Evolutionary conservation across 2,888 invertebrate genomes (phyloP), one percentile per base, ranked within the genome.

Genomic region (Agrenia bidenticulata): DNA sequence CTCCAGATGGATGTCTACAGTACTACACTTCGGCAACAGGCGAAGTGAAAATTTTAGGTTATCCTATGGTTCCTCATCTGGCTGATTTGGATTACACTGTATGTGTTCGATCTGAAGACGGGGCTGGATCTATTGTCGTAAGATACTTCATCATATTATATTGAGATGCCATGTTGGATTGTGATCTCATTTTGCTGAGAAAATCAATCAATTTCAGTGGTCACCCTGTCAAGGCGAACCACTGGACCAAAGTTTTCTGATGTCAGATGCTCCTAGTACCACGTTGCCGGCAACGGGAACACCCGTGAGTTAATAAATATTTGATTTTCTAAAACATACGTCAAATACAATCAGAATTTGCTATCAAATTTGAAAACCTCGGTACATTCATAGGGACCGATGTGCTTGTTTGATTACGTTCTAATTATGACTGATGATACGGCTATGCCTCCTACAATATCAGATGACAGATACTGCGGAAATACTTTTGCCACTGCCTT

Each of bases 1-100:
- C 75, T 53, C 75, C 75, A 2, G 70, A 73, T 49, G 75, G 75
- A 37, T 75, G 75, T 61, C 63, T 73, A 1, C 75, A 75, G 50
- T 75, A 73, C 37, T 69, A 54, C 24, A 70, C 61, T 0, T 13
- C 61, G n/a, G 69, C 75, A 4, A 72, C 75, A 2, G 70, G 67
- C 11, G 60, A 65, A 42, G 65, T 70, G 2, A 60, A 54, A 58
- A 70, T 70, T 61, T n/a, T 70, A 0, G 66, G 67, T 1, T 73
- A 72, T 59, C 72, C 73, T 0, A 69, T 64, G 63, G 61, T 45
- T 5, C 72, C 73, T 24, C 75, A 75, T 68, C 61, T 75, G 13
- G 75, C 75, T 13, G 70, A 73, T 26, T 58, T 75, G 26, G 75
- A 73, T 55, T 73, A 75, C 65, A 72, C 75, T 0, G 66, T 75